phyloP scores from a whole-genome alignment of 1,140 invertebrate species.

The Ylistrum balloti region DNA sequence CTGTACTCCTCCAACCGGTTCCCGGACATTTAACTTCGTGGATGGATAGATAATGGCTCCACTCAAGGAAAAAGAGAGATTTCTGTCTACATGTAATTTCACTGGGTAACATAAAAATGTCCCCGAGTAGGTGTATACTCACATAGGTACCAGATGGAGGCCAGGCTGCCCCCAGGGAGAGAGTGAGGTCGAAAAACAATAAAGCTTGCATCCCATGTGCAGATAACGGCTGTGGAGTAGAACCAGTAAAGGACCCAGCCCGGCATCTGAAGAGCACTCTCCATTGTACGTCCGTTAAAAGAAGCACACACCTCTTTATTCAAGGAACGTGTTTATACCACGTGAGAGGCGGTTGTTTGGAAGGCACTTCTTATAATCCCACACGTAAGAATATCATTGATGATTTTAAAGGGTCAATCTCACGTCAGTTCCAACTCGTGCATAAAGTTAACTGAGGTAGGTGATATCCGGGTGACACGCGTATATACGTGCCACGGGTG shows the following conservation, averaged over 20 bases:
- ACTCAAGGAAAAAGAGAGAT: no score
- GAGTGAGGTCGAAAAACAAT: conserved; percentile 69
- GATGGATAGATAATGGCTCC: no score
- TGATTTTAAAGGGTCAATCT: neutral
- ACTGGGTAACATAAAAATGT: no score
- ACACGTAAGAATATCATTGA: neutral
- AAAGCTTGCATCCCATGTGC: conserved; percentile 73
- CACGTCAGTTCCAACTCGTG: neutral
- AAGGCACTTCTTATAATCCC: neutral
- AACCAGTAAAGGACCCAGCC: conserved; percentile 55
- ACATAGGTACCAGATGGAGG: conserved; percentile 69
- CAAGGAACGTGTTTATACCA: neutral
- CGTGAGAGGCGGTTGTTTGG: neutral
- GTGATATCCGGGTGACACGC: no score
- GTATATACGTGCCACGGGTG: no score
- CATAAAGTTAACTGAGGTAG: no score
- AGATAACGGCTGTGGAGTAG: conserved; percentile 62
- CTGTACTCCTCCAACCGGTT: no score
- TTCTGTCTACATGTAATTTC: no score
- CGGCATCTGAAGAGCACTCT: conserved; percentile 42
- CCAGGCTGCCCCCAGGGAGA: conserved; percentile 63
- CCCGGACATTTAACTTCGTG: no score
- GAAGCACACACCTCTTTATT: neutral
- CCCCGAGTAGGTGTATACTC: conserved; percentile 64
- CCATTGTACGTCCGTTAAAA: neutral